Evolutionary conservation across 2,113 vertebrate genomes (phyloP).

Genomic region (Peucedramus taeniatus): DNA sequence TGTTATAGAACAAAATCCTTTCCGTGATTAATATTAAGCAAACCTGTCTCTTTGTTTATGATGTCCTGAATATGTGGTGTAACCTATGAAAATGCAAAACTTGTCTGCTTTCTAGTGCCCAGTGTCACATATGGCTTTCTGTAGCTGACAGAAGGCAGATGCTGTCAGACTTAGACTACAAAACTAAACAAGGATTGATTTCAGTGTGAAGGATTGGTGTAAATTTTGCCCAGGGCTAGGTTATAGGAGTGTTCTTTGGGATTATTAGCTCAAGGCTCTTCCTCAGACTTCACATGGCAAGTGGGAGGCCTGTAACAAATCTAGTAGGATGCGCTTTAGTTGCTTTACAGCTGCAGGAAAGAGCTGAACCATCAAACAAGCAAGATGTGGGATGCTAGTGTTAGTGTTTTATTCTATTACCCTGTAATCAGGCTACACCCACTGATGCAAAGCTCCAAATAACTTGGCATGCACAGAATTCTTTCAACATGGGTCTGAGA

Average conservation of each 20-base stretch:
- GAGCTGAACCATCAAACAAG: background rate
- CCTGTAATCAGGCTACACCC: background rate
- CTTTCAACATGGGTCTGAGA: background rate
- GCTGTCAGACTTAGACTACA: background rate
- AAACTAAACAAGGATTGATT: constrained; percentile 23
- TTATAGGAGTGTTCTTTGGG: background rate
- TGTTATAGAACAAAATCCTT: background rate
- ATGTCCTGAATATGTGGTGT: background rate
- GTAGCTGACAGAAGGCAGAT: constrained; percentile 14
- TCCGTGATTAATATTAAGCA: background rate
- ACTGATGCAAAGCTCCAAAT: background rate
- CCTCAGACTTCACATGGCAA: background rate
- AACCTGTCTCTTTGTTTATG: background rate
- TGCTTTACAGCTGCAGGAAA: background rate
- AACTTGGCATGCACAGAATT: accelerated
- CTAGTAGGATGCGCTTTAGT: background rate
- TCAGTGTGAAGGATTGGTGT: background rate
- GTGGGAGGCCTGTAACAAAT: background rate
- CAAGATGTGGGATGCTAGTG: background rate
- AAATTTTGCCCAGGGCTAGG: background rate
- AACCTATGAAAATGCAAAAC: background rate
- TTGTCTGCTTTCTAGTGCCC: background rate
- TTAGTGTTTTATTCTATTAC: background rate
- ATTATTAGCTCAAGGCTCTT: constrained; percentile 2
- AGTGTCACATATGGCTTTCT: background rate